These are phyloP conservation scores for Andricus curvator DNA, from an alignment of 2,888 invertebrate species.

Conservation along the genomic window DNA sequence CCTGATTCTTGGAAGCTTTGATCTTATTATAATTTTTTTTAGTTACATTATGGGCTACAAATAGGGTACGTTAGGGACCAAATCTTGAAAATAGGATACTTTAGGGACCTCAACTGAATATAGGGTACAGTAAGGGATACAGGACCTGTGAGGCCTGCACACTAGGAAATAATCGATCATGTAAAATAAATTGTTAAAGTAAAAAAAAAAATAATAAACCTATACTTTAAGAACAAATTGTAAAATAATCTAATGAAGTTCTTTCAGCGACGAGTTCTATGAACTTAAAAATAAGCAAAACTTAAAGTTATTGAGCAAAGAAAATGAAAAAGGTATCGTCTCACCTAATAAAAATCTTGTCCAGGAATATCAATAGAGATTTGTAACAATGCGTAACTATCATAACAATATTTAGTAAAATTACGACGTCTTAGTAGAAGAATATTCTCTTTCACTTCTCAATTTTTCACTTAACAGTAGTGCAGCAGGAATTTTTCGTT, in stretches of 20 bases:
- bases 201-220: neutral
- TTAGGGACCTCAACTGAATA: too few relatives aligned
- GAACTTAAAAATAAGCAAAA: conserved; percentile 43
- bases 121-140: too few relatives aligned
- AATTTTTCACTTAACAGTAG: conserved; percentile 35
- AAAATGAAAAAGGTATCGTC: conserved; percentile 43
- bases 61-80: too few relatives aligned
- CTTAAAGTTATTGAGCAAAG: conserved; percentile 51
- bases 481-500: conserved; percentile 21
- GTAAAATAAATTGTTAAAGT: neutral
- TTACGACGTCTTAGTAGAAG: conserved; percentile 73
- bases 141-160: neutral
- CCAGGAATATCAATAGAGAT: neutral
- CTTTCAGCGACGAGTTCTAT: neutral
- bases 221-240: neutral
- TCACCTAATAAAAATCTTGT: conserved; percentile 8
- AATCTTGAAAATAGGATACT: too few relatives aligned
- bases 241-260: neutral
- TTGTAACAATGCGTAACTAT: conserved; percentile 41
- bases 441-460: conserved; percentile 66
- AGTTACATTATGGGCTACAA: too few relatives aligned
- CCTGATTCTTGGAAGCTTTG: too few relatives aligned
- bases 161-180: neutral
- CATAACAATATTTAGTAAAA: conserved; percentile 66
- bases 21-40: too few relatives aligned